Base-by-base conservation (phyloP, 2,888 invertebrate genomes). In the Himalopsyche anomala region DNA sequence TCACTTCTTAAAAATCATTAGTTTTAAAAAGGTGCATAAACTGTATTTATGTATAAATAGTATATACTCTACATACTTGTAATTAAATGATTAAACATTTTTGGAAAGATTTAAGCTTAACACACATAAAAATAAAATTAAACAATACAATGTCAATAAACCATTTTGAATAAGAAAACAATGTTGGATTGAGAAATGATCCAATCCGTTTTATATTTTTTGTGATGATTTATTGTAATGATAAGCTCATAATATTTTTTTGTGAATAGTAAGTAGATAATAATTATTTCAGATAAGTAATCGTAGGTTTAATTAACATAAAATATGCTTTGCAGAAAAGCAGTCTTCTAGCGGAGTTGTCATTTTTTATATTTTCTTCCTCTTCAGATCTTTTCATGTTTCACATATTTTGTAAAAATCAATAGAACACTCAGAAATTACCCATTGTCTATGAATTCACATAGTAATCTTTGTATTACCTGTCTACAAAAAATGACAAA, bases 91-190 rank as follows among this genome's bases (percentile, higher is more conserved):
- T 74, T 62, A 36, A 74, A 74, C 38, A 74, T 36, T 74, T 74
- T 74, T 74, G 74, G 74, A 74, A 74, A 74, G 74, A 74, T 74
- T 74, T 38, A 74, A 74, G 74, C 74, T 74, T 74, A 74, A 74
- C 36, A 74, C 38, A 36, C 28, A 36, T 74, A 38, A 74, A 74
- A 74, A 74, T 74, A 36, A 74, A 74, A 74, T 15, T 74, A 74
- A 74, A 74, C 74, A 74, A 12, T 74, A 38, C 19, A 74, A 74
- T 74, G 38, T 36, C 19, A 74, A 36, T 38, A 38, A 11, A 74
- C 12, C 36, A 36, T 74, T 74, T 74, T 36, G 28, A 28, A 36
- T 28, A 74, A 38, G 62, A 62, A 62, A 36, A 38, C 9, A 74
- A 36, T 38, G 2, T 45, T 38, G 15, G 12, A 38, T 0, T 8